phyloP scores from a whole-genome alignment of 2,113 vertebrate genomes.

The Nesogale talazaci region DNA sequence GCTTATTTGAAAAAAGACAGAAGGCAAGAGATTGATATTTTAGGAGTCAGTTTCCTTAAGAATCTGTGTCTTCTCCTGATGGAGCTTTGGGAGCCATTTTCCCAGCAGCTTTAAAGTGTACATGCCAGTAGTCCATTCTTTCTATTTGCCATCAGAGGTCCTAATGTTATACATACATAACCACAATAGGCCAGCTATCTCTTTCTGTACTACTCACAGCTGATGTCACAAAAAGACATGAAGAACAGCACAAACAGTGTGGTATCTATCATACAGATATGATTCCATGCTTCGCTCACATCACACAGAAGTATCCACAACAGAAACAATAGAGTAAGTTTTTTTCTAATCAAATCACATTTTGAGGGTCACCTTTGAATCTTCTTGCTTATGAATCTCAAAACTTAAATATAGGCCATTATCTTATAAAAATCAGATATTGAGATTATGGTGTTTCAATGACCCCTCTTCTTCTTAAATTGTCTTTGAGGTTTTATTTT shows the following conservation, averaged over 20 bases:
- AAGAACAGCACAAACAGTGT: not conserved
- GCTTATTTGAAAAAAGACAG: not conserved
- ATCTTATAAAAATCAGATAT: not conserved
- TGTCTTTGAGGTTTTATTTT: slow-evolving; percentile 19
- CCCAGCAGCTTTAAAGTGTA: not conserved
- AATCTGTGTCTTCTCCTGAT: not conserved
- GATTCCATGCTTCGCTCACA: not conserved
- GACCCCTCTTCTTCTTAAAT: not conserved
- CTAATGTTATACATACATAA: not conserved
- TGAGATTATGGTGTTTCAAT: not conserved
- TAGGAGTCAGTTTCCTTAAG: not conserved
- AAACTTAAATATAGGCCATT: not conserved
- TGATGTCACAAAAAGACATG: not conserved
- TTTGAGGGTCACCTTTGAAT: not conserved
- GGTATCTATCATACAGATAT: not conserved
- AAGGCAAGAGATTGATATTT: not conserved
- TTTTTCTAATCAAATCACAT: not conserved
- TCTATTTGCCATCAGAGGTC: not conserved
- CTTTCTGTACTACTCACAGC: not conserved
- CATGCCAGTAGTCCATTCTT: not conserved
- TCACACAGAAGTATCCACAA: not conserved
- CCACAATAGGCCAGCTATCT: not conserved
- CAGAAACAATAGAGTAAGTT: not conserved
- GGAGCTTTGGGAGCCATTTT: not conserved
- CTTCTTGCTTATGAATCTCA: not conserved